A percentile compares a stretch with the other conserved stretches of the same genome.
Evolutionary conservation across 2,113 vertebrate genomes (phyloP).

Genomic region (Lepisosteus oculatus): DNA sequence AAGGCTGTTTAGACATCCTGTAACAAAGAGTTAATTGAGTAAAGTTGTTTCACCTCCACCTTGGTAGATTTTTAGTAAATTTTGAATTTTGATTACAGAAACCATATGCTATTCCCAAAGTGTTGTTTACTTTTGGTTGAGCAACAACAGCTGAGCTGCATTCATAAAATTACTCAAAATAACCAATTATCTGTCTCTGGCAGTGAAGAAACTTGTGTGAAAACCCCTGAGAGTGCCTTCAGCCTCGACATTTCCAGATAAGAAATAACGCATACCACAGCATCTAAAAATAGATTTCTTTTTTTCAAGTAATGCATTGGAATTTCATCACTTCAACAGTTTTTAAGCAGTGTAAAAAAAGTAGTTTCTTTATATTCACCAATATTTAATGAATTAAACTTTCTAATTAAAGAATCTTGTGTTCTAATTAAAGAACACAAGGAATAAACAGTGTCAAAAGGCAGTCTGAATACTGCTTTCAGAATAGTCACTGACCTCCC

Average conservation of each 20-base stretch:
- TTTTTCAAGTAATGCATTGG: constrained; percentile 2
- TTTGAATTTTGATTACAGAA: constrained; percentile 39
- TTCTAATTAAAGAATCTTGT: no score
- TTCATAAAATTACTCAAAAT: constrained; percentile 70
- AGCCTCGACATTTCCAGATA: constrained; percentile 53
- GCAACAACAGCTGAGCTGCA: constrained; percentile 64
- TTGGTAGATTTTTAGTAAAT: constrained; percentile 42
- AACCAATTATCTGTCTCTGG: constrained; percentile 70
- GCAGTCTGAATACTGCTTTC: no score
- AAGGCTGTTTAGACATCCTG: no score
- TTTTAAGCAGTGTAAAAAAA: constrained; percentile 13
- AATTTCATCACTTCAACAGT: constrained; percentile 9
- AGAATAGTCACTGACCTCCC: no score
- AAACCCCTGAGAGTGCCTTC: constrained; percentile 52
- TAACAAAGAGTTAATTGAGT: no score
- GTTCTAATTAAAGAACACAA: no score
- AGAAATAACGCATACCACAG: constrained; percentile 52
- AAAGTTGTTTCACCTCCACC: no score
- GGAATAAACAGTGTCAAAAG: no score
- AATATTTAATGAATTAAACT: not conserved
- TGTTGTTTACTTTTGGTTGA: constrained; percentile 64
- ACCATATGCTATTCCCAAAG: constrained; percentile 60
- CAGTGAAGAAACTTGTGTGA: constrained; percentile 48
- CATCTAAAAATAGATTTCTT: constrained; percentile 51
- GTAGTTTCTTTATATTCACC: not conserved